Evolutionary conservation across 2,888 invertebrate genomes (phyloP).

Genomic region (Caenorhabditis sinica): DNA sequence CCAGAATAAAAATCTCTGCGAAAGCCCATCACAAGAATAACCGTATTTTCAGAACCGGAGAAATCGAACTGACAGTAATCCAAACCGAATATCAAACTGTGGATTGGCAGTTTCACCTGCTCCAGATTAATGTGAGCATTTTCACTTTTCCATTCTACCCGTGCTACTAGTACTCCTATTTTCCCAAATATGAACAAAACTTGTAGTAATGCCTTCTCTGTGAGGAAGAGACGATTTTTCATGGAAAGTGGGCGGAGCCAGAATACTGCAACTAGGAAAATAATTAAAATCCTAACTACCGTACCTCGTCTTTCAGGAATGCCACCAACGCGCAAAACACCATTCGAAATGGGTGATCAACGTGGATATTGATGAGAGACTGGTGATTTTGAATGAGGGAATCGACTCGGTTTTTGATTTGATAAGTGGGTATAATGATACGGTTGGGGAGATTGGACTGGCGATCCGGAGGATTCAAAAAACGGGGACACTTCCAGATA

Average conservation of each 20-base stretch:
- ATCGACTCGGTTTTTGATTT: conserved; percentile 16
- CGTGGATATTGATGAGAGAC: conserved; percentile 47
- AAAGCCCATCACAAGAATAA: no score
- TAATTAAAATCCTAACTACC: no score
- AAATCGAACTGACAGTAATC: conserved; percentile 39
- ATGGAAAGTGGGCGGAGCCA: no score
- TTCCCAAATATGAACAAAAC: no score
- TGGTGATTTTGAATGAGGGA: conserved; percentile 27
- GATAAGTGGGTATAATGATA: conserved; percentile 35
- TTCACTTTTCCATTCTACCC: background rate
- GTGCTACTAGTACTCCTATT: no score
- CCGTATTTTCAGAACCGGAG: conserved; percentile 17
- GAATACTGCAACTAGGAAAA: no score
- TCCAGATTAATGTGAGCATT: conserved; percentile 33
- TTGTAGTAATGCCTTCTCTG: no score
- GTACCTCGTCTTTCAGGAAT: conserved; percentile 27
- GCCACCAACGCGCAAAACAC: conserved; percentile 39
- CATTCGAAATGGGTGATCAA: conserved; percentile 56
- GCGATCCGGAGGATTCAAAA: conserved; percentile 52
- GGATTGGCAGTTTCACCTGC: conserved; percentile 43
- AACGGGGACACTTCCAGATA: conserved; percentile 31
- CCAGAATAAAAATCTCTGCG: no score
- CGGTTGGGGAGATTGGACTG: conserved; percentile 37
- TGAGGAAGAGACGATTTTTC: no score
- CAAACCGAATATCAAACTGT: conserved; percentile 34